Conservation (phyloP, 1,140 invertebrate species). For the Frieseomelitta varia region DNA sequence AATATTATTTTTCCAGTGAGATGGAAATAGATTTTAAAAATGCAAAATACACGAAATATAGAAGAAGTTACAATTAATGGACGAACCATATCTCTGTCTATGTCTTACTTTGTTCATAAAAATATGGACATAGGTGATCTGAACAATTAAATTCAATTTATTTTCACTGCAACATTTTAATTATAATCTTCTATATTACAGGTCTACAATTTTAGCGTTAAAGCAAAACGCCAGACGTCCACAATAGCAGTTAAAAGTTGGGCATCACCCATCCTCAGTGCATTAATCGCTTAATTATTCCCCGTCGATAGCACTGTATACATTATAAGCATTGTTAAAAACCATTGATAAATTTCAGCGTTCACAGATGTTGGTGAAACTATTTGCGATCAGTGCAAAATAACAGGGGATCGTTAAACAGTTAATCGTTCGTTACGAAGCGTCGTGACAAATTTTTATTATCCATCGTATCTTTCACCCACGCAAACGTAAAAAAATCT, state of each 20-base stretch:
- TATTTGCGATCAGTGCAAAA: neutral
- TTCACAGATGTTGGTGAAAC: neutral
- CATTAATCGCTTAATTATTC: slow-evolving; percentile 5
- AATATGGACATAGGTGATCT: neutral
- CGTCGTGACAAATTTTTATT: slow-evolving; percentile 51
- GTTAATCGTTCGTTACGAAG: slow-evolving; percentile 36
- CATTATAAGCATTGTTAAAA: slow-evolving; percentile 9
- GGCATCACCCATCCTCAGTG: neutral
- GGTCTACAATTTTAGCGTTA: neutral
- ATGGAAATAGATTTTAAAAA: no score
- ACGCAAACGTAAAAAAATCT: slow-evolving; percentile 17
- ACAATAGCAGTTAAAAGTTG: no score
- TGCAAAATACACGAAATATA: no score
- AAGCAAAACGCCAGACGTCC: neutral
- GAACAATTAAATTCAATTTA: neutral
- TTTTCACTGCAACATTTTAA: neutral
- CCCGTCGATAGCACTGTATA: neutral
- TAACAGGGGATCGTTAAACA: slow-evolving; percentile 13
- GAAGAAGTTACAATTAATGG: no score
- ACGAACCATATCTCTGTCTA: neutral
- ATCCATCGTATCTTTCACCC: slow-evolving; percentile 34
- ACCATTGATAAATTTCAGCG: slow-evolving; percentile 9
- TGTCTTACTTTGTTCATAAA: neutral
- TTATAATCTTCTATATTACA: neutral
- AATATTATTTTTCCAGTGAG: no score